phyloP scores from a whole-genome alignment of 2,113 vertebrate genomes.

The Oncorhynchus keta region DNA sequence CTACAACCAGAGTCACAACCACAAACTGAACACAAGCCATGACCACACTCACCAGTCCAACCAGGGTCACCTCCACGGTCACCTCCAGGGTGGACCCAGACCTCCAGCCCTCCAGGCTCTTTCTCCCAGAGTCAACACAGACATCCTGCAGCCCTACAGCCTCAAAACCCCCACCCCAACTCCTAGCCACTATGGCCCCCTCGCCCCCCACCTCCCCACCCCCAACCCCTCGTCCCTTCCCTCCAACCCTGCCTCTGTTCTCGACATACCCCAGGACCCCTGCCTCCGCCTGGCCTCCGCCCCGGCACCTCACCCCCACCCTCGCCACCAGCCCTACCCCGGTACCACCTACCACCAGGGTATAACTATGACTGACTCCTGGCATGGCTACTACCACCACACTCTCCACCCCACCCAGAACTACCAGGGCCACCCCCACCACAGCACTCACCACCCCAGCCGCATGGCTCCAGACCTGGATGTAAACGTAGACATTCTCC shows the following conservation, averaged over 20 bases:
- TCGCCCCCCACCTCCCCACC: slow-evolving; percentile 75
- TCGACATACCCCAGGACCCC: slow-evolving; percentile 73
- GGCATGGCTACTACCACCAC: slow-evolving; percentile 82
- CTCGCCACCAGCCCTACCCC: slow-evolving; percentile 69
- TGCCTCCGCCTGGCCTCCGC: slow-evolving; percentile 70
- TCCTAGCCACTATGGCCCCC: slow-evolving; percentile 78
- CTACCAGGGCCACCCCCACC: slow-evolving; percentile 71
- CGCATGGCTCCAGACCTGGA: slow-evolving; percentile 86
- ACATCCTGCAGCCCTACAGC: slow-evolving; percentile 80
- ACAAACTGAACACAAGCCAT: slow-evolving; percentile 49
- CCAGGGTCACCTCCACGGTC: slow-evolving; percentile 45
- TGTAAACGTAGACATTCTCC: slow-evolving; percentile 89
- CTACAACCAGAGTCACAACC: slow-evolving; percentile 63
- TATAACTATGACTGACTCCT: slow-evolving; percentile 81
- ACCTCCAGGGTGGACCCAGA: slow-evolving; percentile 60
- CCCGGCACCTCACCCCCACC: slow-evolving; percentile 69
- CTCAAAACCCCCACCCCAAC: slow-evolving; percentile 60
- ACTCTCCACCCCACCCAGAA: slow-evolving; percentile 34
- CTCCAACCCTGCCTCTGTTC: slow-evolving; percentile 67
- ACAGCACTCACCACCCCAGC: slow-evolving; percentile 65
- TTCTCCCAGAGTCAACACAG: slow-evolving; percentile 77
- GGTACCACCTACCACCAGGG: slow-evolving; percentile 74
- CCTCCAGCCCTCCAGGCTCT: slow-evolving; percentile 68
- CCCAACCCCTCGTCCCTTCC: slow-evolving; percentile 61
- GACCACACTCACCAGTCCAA: slow-evolving; percentile 49